Percentiles rank a stretch among this genome's conserved stretches.
Evolutionary conservation across 2,888 invertebrate genomes (phyloP).

Genomic region (Eupeodes latifasciatus): DNA sequence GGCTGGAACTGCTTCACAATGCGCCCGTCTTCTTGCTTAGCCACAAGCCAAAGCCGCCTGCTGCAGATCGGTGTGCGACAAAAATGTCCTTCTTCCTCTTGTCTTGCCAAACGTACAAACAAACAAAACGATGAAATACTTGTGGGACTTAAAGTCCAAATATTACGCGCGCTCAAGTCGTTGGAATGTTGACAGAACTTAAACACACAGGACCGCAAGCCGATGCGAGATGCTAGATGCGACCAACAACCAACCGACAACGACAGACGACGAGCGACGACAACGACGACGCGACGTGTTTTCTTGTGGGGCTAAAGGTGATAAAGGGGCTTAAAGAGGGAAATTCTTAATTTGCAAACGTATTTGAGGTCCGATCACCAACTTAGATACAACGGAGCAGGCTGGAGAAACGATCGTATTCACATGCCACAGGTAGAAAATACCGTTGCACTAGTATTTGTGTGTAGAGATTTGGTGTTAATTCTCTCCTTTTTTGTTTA

Average conservation of each 20-base stretch:
- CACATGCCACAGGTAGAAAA: slow-evolving; percentile 72
- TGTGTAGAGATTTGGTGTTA: slow-evolving; percentile 63
- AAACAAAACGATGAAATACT: background rate
- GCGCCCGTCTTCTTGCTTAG: slow-evolving; percentile 40
- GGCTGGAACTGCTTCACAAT: slow-evolving; percentile 25
- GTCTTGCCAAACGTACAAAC: background rate
- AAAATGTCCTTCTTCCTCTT: slow-evolving; percentile 1
- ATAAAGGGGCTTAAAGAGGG: background rate
- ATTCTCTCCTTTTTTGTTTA: slow-evolving; percentile 54
- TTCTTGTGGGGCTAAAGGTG: background rate
- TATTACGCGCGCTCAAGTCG: slow-evolving; percentile 52
- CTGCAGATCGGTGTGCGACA: background rate
- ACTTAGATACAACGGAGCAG: slow-evolving; percentile 41
- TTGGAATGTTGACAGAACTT: slow-evolving; percentile 61
- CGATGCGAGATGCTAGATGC: background rate
- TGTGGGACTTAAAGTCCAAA: slow-evolving; percentile 51
- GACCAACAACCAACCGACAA: background rate
- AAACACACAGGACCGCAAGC: background rate
- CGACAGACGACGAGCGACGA: background rate
- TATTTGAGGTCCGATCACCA: slow-evolving; percentile 62
- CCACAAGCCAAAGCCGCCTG: slow-evolving; percentile 12
- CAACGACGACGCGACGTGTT: slow-evolving; percentile 2
- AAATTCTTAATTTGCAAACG: slow-evolving; percentile 64
- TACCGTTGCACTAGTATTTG: slow-evolving; percentile 20
- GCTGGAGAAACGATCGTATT: slow-evolving; percentile 56